Base-by-base conservation (phyloP, 1,140 invertebrate genomes). In the Ceratosolen solmsi region DNA sequence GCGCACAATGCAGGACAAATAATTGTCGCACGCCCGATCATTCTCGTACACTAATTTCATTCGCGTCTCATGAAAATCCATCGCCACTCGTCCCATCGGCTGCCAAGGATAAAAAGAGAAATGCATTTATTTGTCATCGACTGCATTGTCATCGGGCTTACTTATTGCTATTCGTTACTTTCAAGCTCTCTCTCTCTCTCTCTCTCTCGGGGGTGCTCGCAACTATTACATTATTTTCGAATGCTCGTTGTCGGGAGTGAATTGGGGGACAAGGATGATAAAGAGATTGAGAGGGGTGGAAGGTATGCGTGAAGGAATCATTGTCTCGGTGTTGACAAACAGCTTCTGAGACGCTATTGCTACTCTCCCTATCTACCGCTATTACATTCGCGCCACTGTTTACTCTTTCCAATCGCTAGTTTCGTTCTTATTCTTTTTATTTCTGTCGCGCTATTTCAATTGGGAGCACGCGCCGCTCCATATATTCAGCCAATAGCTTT, bases 301-400 rank as follows among this genome's bases (percentile, higher is more conserved):
- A 70, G 15, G 41, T 20, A 11, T 4, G 33, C 22, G 33, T 8
- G 9, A 56, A 36, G 36, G 49, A 73, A 80, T 80, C 51, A 80
- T 80, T 80, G 38, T 54, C 25, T 25, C 65, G 79, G 27, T 81
- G 68, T 81, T 68, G 79, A 75, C 79, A 81, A 81, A 75, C 72
- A 68, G 60, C 72, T 81, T 54, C 33, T 51, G 71, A 51, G 79
- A 70, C 27, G 68, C 25, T 33, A 7, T 30, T 27, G 77, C 20
- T 15, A 2, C 13, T 49, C 58, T 22, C 30, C n/a, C 68, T 70
- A 70, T 70, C 76, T 41, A 78, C 68, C 46, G 60, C 5, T 78
- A 78, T 78, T 79, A 46, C 65, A 1, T 33, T 38, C 30, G 9
- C 38, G 8, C 51, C 15, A 5, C 7, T 60, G 22, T 41, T 8